These are phyloP conservation scores for Carpatolechia fugitivella DNA, from an alignment of 2,888 invertebrate genomes.

Conservation along the genomic window DNA sequence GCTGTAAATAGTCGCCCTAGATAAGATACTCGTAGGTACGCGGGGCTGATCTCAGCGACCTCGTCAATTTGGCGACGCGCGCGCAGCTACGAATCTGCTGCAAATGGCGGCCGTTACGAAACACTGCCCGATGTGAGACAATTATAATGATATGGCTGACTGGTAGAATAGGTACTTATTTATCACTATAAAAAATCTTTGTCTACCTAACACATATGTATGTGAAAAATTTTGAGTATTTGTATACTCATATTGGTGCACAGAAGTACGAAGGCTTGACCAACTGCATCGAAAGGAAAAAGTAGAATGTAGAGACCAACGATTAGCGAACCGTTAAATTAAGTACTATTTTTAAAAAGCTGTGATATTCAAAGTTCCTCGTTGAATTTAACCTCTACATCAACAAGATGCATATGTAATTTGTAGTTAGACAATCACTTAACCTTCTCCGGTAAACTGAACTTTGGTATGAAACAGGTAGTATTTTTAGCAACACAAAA, in stretches of 20 bases:
- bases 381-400: background rate
- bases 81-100: conserved; percentile 28
- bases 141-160: too few relatives aligned
- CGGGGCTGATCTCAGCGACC: conserved; percentile 28
- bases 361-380: too few relatives aligned
- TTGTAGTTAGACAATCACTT: background rate
- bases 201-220: too few relatives aligned
- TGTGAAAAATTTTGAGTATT: too few relatives aligned
- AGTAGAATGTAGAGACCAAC: too few relatives aligned
- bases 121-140: conserved; percentile 8
- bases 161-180: too few relatives aligned
- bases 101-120: conserved; percentile 36
- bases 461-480: conserved; percentile 27
- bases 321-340: too few relatives aligned
- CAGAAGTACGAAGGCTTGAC: too few relatives aligned
- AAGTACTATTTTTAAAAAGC: too few relatives aligned
- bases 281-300: too few relatives aligned
- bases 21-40: conserved; percentile 21
- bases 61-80: conserved; percentile 34
- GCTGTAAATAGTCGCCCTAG: conserved; percentile 31
- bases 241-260: too few relatives aligned
- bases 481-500: conserved; percentile 58
- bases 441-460: background rate
- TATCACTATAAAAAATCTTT: too few relatives aligned
- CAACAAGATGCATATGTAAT: background rate